phyloP scores from a whole-genome alignment of 2,797 vertebrate genomes.

The Pangasius sanitwongsei region DNA sequence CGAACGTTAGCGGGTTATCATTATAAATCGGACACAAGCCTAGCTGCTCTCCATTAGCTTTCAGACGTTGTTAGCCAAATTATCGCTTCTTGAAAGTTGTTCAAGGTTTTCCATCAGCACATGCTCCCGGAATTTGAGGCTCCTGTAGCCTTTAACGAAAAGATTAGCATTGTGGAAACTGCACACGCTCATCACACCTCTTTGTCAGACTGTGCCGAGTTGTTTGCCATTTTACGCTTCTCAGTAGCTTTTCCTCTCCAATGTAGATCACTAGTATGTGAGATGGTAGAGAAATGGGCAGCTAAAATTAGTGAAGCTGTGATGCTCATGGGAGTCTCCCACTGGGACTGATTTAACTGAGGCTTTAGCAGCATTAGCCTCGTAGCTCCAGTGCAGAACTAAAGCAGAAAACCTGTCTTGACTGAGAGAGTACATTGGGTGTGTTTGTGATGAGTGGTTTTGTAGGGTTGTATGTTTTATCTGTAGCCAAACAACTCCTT shows the following conservation, averaged over 20 bases:
- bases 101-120: background rate
- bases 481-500: background rate
- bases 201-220: background rate
- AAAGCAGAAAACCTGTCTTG: background rate
- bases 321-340: conserved; percentile 5
- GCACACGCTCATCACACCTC: background rate
- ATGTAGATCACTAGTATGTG: background rate
- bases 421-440: background rate
- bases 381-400: background rate
- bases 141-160: background rate
- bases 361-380: background rate
- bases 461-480: background rate
- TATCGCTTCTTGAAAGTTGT: background rate
- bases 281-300: background rate
- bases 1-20: background rate
- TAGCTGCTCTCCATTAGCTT: background rate
- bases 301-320: conserved; percentile 15
- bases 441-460: background rate
- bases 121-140: background rate
- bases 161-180: no score
- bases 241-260: background rate
- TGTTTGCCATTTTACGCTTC: background rate
- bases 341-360: background rate
- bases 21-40: background rate
- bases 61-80: background rate